Percentiles rank a stretch among this genome's conserved stretches.
These are phyloP conservation scores for Amphipyra tragopoginis DNA, from an alignment of 2,888 invertebrate genomes.

Conservation along the genomic window DNA sequence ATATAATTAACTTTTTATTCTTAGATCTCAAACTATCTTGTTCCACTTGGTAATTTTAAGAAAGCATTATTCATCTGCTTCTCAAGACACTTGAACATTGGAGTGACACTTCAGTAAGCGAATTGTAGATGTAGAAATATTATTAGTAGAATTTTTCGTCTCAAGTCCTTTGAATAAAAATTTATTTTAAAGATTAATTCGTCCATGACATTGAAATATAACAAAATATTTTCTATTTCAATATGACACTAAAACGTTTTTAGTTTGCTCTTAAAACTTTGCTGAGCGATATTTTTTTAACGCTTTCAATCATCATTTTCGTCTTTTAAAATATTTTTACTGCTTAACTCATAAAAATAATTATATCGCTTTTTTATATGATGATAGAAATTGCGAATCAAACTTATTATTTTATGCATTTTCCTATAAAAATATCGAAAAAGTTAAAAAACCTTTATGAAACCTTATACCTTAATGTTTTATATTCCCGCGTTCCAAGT, in stretches of 20 bases:
- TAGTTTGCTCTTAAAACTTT: background rate
- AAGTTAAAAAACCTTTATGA: no score
- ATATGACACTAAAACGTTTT: background rate
- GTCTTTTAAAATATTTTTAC: background rate
- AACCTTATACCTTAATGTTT: no score
- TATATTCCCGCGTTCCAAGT: no score
- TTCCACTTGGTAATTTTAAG: slow-evolving; percentile 42
- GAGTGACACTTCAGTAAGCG: slow-evolving; percentile 45
- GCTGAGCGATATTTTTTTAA: background rate
- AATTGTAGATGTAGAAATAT: slow-evolving; percentile 34
- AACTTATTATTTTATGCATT: background rate
- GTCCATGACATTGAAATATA: background rate
- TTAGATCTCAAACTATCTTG: slow-evolving; percentile 35
- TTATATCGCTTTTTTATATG: background rate
- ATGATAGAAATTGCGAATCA: background rate
- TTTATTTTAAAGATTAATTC: slow-evolving; percentile 20
- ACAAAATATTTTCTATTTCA: background rate
- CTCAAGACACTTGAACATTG: slow-evolving; percentile 40
- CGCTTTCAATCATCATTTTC: no score
- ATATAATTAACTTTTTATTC: slow-evolving; percentile 29
- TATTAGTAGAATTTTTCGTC: slow-evolving; percentile 17
- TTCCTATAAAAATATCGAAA: background rate
- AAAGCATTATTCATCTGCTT: slow-evolving; percentile 41
- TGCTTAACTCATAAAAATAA: background rate
- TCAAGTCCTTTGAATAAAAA: slow-evolving; percentile 1